Base-by-base conservation (phyloP, 1,140 invertebrate species). In the Thaumatotibia leucotreta region DNA sequence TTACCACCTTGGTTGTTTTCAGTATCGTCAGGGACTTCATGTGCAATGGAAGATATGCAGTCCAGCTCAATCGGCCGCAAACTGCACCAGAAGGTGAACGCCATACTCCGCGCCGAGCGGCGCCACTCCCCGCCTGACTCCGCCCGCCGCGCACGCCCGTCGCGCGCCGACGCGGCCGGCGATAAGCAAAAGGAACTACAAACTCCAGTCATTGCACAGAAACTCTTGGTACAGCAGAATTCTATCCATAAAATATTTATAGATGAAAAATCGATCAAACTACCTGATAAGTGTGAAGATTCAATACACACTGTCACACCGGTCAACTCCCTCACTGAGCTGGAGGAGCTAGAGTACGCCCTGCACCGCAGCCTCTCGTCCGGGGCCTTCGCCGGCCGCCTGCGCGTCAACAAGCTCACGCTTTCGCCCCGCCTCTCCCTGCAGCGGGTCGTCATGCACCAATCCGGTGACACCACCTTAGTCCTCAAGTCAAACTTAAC, bases 361-460 rank as follows among this genome's bases (percentile, higher is more conserved):
- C 68, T 86, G 23, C 70, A 77, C 67, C 66, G 68, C 6, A 73
- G 75, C 64, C 67, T 84, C 23, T 76, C 79, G 6, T 66, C 70
- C 8, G 83, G 79, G 2, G 63, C 74, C 1, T 85, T 85, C 72
- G 72, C 74, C 24, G 84, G 86, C 54, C 70, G 76, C 20, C 65
- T 84, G 23, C 77, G 79, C 62, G 70, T 82, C 4, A 83, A 84
- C 68, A 83, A 84, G 52, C 69, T 87, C 14, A 86, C 80, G 2
- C 67, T 86, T 14, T 82, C 82, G 3, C 83, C 87, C 1, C 85
- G 86, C 64, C 79, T 77, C 49, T 87, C 85, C 9, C 62, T 74
- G 61, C 74, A 82, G 54, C 74, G 81, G 61, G 58, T 77, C 14
- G 69, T 89, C 45, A 63, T 86, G 29, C 64, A 84, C 22, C 78